These are phyloP conservation scores for Gallinago media DNA, from an alignment of 2,113 vertebrate genomes.

Conservation along the genomic window DNA sequence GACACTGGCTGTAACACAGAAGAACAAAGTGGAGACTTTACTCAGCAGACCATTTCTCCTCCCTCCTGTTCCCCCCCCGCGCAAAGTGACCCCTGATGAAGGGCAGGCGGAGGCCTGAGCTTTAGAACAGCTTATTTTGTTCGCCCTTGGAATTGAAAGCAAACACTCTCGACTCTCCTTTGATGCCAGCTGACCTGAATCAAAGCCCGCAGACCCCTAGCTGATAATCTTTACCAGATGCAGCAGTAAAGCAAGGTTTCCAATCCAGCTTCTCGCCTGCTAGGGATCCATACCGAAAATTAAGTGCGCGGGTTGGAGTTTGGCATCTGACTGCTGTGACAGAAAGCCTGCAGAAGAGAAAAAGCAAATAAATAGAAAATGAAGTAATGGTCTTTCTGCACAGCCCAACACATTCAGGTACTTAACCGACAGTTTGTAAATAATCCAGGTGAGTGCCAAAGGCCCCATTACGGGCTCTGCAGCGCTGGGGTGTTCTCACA, in stretches of 20 bases:
- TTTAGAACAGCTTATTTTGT: slow-evolving; percentile 18
- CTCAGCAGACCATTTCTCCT: neutral
- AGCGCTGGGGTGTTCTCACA: neutral
- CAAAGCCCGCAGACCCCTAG: neutral
- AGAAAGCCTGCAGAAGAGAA: neutral
- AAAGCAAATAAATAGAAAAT: neutral
- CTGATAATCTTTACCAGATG: slow-evolving; percentile 36
- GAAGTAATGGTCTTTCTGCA: neutral
- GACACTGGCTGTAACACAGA: neutral
- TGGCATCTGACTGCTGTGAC: neutral
- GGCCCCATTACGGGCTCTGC: neutral
- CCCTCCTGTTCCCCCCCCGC: neutral
- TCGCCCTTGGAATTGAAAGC: slow-evolving; percentile 20
- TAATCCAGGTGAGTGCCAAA: neutral
- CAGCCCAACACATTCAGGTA: neutral
- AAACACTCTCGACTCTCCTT: neutral
- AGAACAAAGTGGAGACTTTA: neutral
- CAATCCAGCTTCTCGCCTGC: neutral
- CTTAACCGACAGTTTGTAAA: neutral
- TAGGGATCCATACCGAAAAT: neutral
- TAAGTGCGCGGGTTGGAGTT: neutral
- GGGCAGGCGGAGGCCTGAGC: neutral
- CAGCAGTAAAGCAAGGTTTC: neutral
- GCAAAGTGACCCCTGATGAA: neutral
- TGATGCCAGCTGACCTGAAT: slow-evolving; percentile 16